Evolutionary conservation across 2,113 vertebrate species (phyloP).

Genomic region (Ptilonorhynchus violaceus): DNA sequence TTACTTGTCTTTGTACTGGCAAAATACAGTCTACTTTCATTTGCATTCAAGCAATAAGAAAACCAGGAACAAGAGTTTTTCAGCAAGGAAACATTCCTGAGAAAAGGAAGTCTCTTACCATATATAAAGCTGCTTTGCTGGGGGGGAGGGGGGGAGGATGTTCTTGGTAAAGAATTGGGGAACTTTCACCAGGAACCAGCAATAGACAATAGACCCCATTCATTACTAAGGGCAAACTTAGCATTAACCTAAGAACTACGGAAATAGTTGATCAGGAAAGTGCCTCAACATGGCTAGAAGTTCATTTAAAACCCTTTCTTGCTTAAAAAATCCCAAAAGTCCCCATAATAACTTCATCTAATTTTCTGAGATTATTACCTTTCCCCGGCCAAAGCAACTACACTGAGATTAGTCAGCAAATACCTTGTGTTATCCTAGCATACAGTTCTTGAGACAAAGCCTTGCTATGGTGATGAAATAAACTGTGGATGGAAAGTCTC

Average conservation of each 20-base stretch:
- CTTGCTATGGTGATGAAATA: not conserved
- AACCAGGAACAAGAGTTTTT: not conserved
- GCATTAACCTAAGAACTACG: not conserved
- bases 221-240: not conserved
- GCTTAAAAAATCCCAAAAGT: not conserved
- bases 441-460: not conserved
- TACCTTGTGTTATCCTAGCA: not conserved
- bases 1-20: not conserved
- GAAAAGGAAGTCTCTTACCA: not conserved
- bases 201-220: not conserved
- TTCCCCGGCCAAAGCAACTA: not conserved
- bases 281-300: not conserved
- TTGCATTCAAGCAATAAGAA: not conserved
- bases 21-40: not conserved
- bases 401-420: not conserved
- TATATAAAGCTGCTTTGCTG: not conserved
- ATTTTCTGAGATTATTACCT: not conserved
- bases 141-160: fast-evolving
- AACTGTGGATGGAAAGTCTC: not conserved
- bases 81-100: not conserved
- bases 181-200: not conserved
- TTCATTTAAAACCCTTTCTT: not conserved
- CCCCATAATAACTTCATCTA: not conserved
- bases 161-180: not conserved
- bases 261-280: not conserved